Percentiles rank a stretch among this genome's conserved stretches.
Evolutionary conservation across 2,888 invertebrate genomes (phyloP).

Genomic region (Amiota minor): DNA sequence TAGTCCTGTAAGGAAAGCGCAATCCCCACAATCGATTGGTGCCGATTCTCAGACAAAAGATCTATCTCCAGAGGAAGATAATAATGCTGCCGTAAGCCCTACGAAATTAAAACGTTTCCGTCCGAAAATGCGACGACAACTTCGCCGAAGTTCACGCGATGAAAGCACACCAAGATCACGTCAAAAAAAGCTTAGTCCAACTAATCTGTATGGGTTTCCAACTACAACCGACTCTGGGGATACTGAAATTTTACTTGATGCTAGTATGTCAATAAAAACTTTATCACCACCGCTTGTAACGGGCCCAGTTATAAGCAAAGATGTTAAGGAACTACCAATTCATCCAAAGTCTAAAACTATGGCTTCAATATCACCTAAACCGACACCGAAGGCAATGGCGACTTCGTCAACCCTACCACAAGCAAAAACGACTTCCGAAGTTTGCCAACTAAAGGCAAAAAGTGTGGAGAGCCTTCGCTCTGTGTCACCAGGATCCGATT

Average conservation of each 20-base stretch:
- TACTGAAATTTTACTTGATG: slow-evolving; percentile 64
- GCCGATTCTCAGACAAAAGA: slow-evolving; percentile 44
- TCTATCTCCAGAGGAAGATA: slow-evolving; percentile 66
- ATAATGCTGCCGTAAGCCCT: slow-evolving; percentile 62
- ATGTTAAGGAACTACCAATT: slow-evolving; percentile 52
- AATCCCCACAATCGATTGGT: slow-evolving; percentile 12
- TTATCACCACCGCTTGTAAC: slow-evolving; percentile 58
- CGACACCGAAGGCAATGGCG: slow-evolving; percentile 45
- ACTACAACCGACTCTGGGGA: slow-evolving; percentile 52
- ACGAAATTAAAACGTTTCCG: slow-evolving; percentile 73
- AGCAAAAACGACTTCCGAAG: slow-evolving; percentile 61
- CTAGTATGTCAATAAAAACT: slow-evolving; percentile 48
- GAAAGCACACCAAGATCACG: slow-evolving; percentile 60
- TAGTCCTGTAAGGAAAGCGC: slow-evolving; percentile 70
- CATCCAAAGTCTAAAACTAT: slow-evolving; percentile 33
- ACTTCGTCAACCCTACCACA: slow-evolving; percentile 6
- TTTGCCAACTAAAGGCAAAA: slow-evolving; percentile 80
- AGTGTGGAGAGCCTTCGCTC: slow-evolving; percentile 90
- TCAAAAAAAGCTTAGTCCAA: slow-evolving; percentile 47
- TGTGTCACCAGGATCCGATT: slow-evolving; percentile 92
- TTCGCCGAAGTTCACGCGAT: slow-evolving; percentile 69
- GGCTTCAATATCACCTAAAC: slow-evolving; percentile 54
- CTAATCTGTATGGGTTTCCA: slow-evolving; percentile 53
- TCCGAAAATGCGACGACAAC: slow-evolving; percentile 72
- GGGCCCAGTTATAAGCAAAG: slow-evolving; percentile 70